Evolutionary conservation across 2,888 invertebrate genomes (phyloP).

Genomic region (Rhodophaea formosa): DNA sequence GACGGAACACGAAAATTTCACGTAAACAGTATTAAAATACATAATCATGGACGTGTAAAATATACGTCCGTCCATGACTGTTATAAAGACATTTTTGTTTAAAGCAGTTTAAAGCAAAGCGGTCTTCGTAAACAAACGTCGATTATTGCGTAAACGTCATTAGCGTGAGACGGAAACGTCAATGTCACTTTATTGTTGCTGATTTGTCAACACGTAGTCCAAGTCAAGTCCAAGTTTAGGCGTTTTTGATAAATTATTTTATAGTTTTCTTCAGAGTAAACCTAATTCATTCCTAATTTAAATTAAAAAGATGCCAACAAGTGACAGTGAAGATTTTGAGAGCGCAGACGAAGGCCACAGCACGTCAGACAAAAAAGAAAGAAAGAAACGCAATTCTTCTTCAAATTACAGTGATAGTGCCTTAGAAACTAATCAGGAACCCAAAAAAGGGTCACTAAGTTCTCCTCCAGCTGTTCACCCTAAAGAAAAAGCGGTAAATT

Average conservation of each 20-base stretch:
- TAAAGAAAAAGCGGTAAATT: conserved; percentile 31
- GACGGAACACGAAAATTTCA: too few relatives aligned
- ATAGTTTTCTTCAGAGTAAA: background rate
- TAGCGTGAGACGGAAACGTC: background rate
- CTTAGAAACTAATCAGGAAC: conserved; percentile 49
- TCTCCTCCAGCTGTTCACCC: conserved; percentile 26
- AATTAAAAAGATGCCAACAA: conserved; percentile 80
- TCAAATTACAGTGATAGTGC: conserved; percentile 66
- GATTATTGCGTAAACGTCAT: conserved; percentile 3
- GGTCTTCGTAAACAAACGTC: conserved; percentile 3
- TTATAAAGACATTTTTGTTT: too few relatives aligned
- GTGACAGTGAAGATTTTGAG: conserved; percentile 88
- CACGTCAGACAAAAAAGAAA: conserved; percentile 54
- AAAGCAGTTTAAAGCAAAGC: too few relatives aligned
- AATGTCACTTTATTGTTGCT: conserved; percentile 16
- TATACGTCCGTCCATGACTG: too few relatives aligned
- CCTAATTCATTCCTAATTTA: background rate
- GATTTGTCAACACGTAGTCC: conserved; percentile 25
- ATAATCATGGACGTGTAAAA: too few relatives aligned
- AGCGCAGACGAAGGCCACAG: conserved; percentile 87
- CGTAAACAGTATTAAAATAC: too few relatives aligned
- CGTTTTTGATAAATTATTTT: conserved; percentile 1
- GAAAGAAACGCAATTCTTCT: conserved; percentile 62
- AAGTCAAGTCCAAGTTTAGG: conserved; percentile 11
- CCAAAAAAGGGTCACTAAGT: conserved; percentile 30